Evolutionary conservation across 2,888 invertebrate species (phyloP), one percentile per base, ranked within the genome.

Genomic region (Panorpa germanica): DNA sequence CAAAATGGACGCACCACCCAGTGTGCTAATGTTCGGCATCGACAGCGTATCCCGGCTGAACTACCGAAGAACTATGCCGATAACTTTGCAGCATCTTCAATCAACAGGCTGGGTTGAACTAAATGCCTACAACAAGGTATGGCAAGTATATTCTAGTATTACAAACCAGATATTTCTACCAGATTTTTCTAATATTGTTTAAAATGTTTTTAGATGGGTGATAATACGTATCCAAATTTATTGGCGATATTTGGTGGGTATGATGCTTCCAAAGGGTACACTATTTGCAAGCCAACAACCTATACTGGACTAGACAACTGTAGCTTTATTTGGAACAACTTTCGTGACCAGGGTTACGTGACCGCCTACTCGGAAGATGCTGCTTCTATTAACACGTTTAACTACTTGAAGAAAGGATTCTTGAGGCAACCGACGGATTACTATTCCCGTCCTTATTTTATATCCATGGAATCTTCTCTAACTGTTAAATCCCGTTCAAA

Each of bases 211-310:
- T 46, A 82, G 66, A 66, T 81, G 36, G 83, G 71, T 5, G 88
- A 88, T 45, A 90, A 91, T 44, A 90, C 88, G 0, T 83, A 80
- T 45, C 85, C 90, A 0, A 93, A 91, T 52, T 52, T 91, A 28
- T 75, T 86, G 65, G 82, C 86, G 0, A 61, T 78, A 25, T 56
- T 81, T 9, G 71, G 77, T 1, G 90, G 88, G 2, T 59, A 64
- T 37, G 65, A 56, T 35, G 47, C 53, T 18, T 40, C 47, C 1
- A 42, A 57, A 10, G 54, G 68, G 9, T 55, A 63, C 28, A 41
- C 48, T 2, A 47, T 58, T 26, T 64, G 65, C 38, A 50, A 58
- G 16, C 63, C 65, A 9, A 52, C 50, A 5, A 45, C 45, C 14
- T 43, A 53, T 29, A 63, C 62, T 45, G 64, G 65, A 20, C 45